These are phyloP conservation scores for Cetonia aurata DNA, from an alignment of 2,888 invertebrate species.

Conservation along the genomic window DNA sequence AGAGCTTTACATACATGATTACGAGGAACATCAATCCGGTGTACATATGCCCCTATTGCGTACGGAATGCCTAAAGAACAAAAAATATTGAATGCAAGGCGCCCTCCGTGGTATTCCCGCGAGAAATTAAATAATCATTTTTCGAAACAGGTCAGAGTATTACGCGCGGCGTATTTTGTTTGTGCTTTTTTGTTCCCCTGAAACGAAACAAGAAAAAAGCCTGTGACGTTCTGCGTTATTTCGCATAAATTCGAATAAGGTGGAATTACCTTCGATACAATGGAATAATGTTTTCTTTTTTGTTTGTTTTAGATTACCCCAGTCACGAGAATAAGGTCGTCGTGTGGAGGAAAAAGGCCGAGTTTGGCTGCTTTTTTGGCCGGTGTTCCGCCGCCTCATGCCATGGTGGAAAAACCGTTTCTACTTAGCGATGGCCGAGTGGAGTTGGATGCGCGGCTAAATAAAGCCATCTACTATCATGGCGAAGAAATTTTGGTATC, in stretches of 20 bases:
- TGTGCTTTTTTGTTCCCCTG: no score
- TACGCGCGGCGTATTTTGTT: no score
- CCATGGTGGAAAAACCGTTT: slow-evolving; percentile 84
- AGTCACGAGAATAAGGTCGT: slow-evolving; percentile 35
- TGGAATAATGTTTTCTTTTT: slow-evolving; percentile 5
- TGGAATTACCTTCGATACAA: neutral
- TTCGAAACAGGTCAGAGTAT: no score
- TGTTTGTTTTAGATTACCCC: slow-evolving; percentile 20
- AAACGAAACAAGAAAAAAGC: no score
- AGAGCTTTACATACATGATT: slow-evolving; percentile 2
- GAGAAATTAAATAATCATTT: no score
- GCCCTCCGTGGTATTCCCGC: no score
- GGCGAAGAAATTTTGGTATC: slow-evolving; percentile 84
- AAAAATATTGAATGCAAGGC: no score
- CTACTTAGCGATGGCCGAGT: slow-evolving; percentile 87
- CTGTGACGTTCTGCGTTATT: no score
- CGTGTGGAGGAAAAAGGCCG: slow-evolving; percentile 62
- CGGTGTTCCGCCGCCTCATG: slow-evolving; percentile 75
- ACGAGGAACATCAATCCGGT: neutral
- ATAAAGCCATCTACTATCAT: slow-evolving; percentile 86
- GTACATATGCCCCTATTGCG: neutral
- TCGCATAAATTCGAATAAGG: no score
- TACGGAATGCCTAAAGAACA: no score
- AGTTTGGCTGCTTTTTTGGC: slow-evolving; percentile 58
- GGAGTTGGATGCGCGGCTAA: slow-evolving; percentile 82